Evolutionary conservation across 2,113 vertebrate genomes (phyloP).

Genomic region (Alosa alosa): DNA sequence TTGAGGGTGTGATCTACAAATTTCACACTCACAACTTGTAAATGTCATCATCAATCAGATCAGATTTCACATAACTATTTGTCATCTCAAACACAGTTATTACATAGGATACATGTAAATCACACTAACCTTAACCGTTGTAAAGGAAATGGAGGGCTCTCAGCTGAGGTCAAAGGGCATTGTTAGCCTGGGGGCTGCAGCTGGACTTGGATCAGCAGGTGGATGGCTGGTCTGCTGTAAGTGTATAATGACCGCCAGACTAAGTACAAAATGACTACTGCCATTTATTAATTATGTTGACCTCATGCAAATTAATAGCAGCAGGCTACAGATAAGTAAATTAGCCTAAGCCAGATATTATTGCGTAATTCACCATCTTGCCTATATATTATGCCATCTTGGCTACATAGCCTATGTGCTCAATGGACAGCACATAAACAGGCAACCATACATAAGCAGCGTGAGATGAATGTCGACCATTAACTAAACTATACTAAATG

Average conservation of each 20-base stretch:
- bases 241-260: background rate
- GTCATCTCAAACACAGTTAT: background rate
- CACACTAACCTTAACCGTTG: background rate
- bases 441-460: background rate
- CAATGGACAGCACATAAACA: background rate
- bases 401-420: background rate
- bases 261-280: background rate
- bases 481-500: background rate
- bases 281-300: background rate
- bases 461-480: background rate
- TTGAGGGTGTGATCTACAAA: background rate
- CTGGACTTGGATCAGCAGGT: background rate
- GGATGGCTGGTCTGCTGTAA: background rate
- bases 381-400: background rate
- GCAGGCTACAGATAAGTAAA: background rate
- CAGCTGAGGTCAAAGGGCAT: background rate
- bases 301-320: background rate
- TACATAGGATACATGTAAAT: background rate
- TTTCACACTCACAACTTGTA: background rate
- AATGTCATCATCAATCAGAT: background rate
- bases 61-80: background rate
- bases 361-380: background rate
- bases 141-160: background rate
- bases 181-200: background rate
- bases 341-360: background rate